These are phyloP conservation scores for Ophonus ardosiacus DNA, from an alignment of 2,888 invertebrate species.

Conservation along the genomic window DNA sequence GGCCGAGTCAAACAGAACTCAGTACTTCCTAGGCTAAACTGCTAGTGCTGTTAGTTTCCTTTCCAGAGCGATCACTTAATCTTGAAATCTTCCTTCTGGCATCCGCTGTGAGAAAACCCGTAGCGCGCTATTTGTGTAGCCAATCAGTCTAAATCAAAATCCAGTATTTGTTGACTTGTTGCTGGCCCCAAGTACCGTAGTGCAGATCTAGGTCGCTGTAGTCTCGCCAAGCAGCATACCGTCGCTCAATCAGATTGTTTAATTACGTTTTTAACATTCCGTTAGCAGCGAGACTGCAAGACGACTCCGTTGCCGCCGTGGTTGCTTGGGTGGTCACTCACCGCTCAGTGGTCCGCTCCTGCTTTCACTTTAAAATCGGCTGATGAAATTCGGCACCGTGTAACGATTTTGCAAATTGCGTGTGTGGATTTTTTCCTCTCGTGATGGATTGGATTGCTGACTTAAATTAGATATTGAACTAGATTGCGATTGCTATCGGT, in stretches of 20 bases:
- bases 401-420: slow-evolving; percentile 29
- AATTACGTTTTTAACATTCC: slow-evolving; percentile 52
- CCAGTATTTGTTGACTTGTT: slow-evolving; percentile 1
- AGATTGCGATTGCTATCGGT: slow-evolving; percentile 8
- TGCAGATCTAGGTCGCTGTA: slow-evolving; percentile 30
- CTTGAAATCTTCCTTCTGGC: background rate
- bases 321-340: slow-evolving; percentile 24
- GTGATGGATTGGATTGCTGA: slow-evolving; percentile 7
- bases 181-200: background rate
- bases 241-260: slow-evolving; percentile 45
- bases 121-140: background rate
- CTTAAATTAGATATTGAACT: slow-evolving; percentile 12
- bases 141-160: slow-evolving; percentile 12
- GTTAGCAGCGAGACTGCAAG: slow-evolving; percentile 36
- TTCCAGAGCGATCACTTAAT: no score
- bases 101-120: background rate
- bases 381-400: slow-evolving; percentile 17
- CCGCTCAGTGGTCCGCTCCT: background rate
- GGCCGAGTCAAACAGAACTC: no score
- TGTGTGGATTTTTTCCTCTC: slow-evolving; percentile 6
- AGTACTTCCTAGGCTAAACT: no score
- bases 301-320: slow-evolving; percentile 1
- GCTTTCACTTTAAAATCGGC: slow-evolving; percentile 23
- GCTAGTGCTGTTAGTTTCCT: no score
- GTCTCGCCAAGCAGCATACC: slow-evolving; percentile 37